Evolutionary conservation across 2,797 vertebrate genomes (phyloP), one percentile per base, ranked within the genome.

Genomic region (Ambastaia sidthimunki): DNA sequence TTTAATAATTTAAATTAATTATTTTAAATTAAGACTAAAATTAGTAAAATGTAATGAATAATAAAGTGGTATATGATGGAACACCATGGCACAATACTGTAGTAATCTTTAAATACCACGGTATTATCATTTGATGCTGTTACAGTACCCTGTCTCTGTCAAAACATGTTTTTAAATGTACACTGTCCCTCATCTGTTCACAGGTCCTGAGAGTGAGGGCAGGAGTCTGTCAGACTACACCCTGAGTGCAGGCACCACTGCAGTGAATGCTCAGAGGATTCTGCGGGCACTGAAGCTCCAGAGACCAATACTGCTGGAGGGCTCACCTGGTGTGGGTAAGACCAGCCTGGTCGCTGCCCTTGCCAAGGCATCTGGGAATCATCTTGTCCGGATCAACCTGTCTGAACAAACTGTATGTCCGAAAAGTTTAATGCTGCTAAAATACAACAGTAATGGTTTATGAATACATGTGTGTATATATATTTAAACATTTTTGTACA

Each of bases 301-400:
- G 90, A 95, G 96, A 85, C 98, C 98, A 0, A 91, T 99, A 86
- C 92, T 99, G 50, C 87, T 99, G 85, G 98, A 99, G 87, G 98
- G 98, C 0, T 98, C 98, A 0, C 98, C 98, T 0, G 98, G 98
- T 0, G 98, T 99, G 82, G 98, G 98, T 54, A 99, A 99, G 89
- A 99, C 97, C 47, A 99, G 98, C 86, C 92, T 99, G 68, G 97
- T 99, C 66, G 91, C 94, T 21, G 97, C 97, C 0, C 88, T 99
- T 82, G 97, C 98, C 50, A 97, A 97, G 84, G 96, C 96, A 7
- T 98, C 97, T 0, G 97, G 97, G 80, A 97, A 98, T 88, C 92
- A 89, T 13, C 95, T 99, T 71, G 93, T 98, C 91, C 89, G 98
- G 85, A 98, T 99, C 91, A 99, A 99, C 91, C 91, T 99, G 57